A percentile compares a stretch with the other conserved stretches of the same genome.
Evolutionary conservation across 2,113 vertebrate species (phyloP).

Genomic region (Thamnaconus septentrionalis): DNA sequence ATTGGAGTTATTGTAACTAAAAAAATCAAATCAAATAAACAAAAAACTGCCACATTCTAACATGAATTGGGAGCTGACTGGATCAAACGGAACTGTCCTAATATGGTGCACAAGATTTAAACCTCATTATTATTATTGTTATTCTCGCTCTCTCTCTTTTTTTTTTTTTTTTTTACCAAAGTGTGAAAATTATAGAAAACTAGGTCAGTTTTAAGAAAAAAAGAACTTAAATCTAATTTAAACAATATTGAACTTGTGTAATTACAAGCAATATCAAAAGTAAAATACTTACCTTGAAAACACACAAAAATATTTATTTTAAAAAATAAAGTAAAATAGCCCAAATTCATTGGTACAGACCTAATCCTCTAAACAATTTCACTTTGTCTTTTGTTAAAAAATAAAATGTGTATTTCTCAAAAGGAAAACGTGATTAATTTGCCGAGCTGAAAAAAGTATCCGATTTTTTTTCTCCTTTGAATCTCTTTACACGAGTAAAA

Average conservation of each 20-base stretch:
- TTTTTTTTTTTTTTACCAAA: neutral
- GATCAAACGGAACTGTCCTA: neutral
- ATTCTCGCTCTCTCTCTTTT: too few relatives aligned
- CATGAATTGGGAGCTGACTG: constrained; percentile 30
- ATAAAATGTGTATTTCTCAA: neutral
- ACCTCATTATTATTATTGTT: neutral
- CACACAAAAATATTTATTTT: constrained; percentile 24
- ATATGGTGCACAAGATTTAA: too few relatives aligned
- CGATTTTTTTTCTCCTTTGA: neutral
- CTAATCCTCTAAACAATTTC: constrained; percentile 22
- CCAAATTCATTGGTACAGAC: constrained; percentile 30
- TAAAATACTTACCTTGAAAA: constrained; percentile 81
- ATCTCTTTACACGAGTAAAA: constrained; percentile 18
- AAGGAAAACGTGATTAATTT: neutral
- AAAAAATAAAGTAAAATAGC: constrained; percentile 2
- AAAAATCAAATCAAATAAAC: neutral
- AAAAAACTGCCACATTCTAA: constrained; percentile 43
- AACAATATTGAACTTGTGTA: constrained; percentile 25
- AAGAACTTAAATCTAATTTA: constrained; percentile 3
- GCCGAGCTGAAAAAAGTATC: too few relatives aligned
- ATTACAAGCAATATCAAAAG: constrained; percentile 52
- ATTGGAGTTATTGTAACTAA: constrained; percentile 44
- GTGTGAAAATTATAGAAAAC: neutral
- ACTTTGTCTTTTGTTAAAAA: constrained; percentile 8
- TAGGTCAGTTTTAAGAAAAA: constrained; percentile 11